Percentiles rank a stretch among this genome's conserved stretches.
Conservation (phyloP, 2,888 invertebrate species). For the Mantis religiosa region DNA sequence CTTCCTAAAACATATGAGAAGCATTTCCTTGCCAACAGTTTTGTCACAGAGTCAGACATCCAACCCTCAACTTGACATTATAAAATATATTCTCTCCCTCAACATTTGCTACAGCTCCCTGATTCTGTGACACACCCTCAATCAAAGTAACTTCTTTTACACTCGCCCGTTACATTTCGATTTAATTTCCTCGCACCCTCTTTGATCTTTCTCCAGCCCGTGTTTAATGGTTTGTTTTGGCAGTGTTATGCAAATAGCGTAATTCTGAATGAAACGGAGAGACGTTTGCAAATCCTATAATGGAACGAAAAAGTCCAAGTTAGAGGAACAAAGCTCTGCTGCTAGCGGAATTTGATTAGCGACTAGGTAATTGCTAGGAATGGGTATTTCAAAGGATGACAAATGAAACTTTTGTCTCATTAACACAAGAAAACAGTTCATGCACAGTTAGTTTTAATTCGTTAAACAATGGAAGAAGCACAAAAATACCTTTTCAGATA, state of each 20-base stretch:
- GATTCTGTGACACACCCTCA: not conserved
- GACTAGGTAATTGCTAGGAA: not conserved
- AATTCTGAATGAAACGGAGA: not conserved
- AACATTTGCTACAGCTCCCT: not conserved
- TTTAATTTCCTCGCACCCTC: not conserved
- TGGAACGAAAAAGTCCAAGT: not conserved
- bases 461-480: too few species aligned
- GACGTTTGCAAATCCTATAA: not conserved
- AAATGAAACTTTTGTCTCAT: too few species aligned
- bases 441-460: too few species aligned
- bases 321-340: not conserved
- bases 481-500: too few species aligned
- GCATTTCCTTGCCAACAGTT: not conserved
- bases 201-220: not conserved
- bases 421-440: not conserved
- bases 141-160: not conserved
- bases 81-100: not conserved
- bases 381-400: not conserved
- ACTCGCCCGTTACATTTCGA: not conserved
- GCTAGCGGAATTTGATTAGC: not conserved
- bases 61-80: not conserved
- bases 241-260: not conserved
- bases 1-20: too few species aligned
- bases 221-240: not conserved
- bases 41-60: not conserved